Evolutionary conservation across 2,797 vertebrate species (phyloP).

Genomic region (Gymnopithys bicolor): DNA sequence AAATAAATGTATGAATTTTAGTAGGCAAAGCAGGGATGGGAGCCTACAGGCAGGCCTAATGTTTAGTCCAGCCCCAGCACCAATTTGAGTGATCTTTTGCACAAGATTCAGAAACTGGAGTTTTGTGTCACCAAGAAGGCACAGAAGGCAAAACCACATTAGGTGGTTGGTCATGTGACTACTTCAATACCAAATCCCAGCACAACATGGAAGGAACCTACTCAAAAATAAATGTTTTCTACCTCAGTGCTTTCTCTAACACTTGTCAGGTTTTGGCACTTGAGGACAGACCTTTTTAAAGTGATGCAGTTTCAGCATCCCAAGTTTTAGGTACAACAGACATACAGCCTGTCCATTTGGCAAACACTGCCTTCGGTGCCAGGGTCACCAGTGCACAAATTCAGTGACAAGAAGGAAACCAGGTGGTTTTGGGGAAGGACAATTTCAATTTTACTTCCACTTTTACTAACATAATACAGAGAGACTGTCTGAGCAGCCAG

Average conservation of each 20-base stretch:
- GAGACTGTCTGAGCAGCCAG: not conserved
- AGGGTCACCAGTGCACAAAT: not conserved
- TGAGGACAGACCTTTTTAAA: not conserved
- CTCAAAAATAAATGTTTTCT: not conserved
- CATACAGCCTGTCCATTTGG: not conserved
- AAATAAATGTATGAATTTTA: not conserved
- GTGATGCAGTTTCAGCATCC: not conserved
- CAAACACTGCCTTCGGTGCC: not conserved
- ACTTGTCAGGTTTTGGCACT: not conserved
- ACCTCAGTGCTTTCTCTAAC: not conserved
- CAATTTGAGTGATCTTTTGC: not conserved
- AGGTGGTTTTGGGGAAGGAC: not conserved
- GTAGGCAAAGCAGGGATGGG: not conserved
- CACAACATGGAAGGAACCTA: not conserved
- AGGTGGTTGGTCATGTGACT: not conserved
- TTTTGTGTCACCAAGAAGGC: not conserved
- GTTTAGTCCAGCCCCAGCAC: fast-evolving
- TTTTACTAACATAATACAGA: not conserved
- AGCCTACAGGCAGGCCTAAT: not conserved
- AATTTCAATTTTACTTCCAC: not conserved
- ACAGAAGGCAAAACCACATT: not conserved
- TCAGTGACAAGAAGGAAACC: not conserved
- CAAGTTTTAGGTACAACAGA: not conserved
- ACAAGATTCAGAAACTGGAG: not conserved
- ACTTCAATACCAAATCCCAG: not conserved